Evolutionary conservation across 30 jellyfish, hydroid and myxozoan genomes (phyloP).

Genomic region (Cassiopea xamachana): DNA sequence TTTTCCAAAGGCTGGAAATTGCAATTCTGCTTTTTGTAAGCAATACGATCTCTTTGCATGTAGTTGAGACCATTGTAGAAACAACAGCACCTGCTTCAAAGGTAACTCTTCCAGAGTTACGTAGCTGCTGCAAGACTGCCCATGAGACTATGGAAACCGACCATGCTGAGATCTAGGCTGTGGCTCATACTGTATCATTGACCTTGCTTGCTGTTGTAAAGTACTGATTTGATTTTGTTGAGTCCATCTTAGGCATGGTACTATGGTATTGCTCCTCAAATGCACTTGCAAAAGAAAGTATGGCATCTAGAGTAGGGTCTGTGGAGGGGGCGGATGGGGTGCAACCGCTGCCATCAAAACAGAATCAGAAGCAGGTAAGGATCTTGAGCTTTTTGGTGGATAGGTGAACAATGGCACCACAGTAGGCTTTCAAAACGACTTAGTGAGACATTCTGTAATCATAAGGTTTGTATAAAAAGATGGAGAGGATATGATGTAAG

Average conservation of each 20-base stretch:
- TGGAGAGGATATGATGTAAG: conserved; percentile 38
- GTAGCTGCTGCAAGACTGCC: background rate
- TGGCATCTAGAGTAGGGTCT: conserved; percentile 45
- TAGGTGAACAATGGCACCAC: conserved; percentile 49
- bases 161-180: conserved; percentile 2
- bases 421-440: conserved; percentile 31
- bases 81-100: conserved; percentile 9
- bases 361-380: conserved; percentile 27
- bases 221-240: conserved; percentile 39
- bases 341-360: conserved; percentile 24
- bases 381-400: conserved; percentile 10
- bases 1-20: background rate
- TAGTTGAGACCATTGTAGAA: conserved; percentile 5
- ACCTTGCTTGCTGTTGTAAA: conserved; percentile 8
- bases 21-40: conserved; percentile 5
- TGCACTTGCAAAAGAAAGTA: conserved; percentile 16
- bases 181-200: background rate
- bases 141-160: background rate
- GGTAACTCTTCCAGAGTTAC: background rate
- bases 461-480: conserved; percentile 11
- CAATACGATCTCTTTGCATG: conserved; percentile 1
- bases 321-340: conserved; percentile 18
- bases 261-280: conserved; percentile 47
- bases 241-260: background rate
- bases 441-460: conserved; percentile 37